Conservation (phyloP, 2,888 invertebrate genomes). For the Teinopalpus imperialis region DNA sequence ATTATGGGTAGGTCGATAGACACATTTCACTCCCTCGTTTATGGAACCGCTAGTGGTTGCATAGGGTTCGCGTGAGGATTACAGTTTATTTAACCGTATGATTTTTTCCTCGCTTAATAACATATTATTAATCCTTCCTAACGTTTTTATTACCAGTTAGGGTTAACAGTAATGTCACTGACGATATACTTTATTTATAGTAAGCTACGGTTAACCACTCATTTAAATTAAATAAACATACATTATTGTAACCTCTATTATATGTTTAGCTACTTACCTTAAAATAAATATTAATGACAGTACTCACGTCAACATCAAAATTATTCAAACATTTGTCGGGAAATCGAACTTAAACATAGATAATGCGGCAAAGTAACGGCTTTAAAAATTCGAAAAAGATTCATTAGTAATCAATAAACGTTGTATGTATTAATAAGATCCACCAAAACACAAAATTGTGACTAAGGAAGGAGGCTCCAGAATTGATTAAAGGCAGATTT, state of each 20-base stretch:
- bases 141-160: slow-evolving; percentile 21
- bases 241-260: not conserved
- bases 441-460: slow-evolving; percentile 16
- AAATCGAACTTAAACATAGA: not conserved
- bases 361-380: not conserved
- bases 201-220: not conserved
- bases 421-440: slow-evolving; percentile 5
- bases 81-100: slow-evolving; percentile 26
- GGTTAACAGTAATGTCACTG: slow-evolving; percentile 10
- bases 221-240: slow-evolving; percentile 5
- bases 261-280: not conserved
- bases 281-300: not conserved
- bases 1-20: slow-evolving; percentile 41
- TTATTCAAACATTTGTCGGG: not conserved
- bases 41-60: slow-evolving; percentile 29
- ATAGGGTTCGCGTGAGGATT: slow-evolving; percentile 41
- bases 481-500: slow-evolving; percentile 34
- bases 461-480: not conserved
- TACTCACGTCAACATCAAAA: not conserved
- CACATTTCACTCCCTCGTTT: slow-evolving; percentile 59
- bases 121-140: slow-evolving; percentile 32
- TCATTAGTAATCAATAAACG: slow-evolving; percentile 1
- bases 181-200: slow-evolving; percentile 1
- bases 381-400: not conserved
- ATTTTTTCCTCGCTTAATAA: slow-evolving; percentile 37